Evolutionary conservation across 1,140 invertebrate species (phyloP).

Genomic region (Mactra quadrangularis): DNA sequence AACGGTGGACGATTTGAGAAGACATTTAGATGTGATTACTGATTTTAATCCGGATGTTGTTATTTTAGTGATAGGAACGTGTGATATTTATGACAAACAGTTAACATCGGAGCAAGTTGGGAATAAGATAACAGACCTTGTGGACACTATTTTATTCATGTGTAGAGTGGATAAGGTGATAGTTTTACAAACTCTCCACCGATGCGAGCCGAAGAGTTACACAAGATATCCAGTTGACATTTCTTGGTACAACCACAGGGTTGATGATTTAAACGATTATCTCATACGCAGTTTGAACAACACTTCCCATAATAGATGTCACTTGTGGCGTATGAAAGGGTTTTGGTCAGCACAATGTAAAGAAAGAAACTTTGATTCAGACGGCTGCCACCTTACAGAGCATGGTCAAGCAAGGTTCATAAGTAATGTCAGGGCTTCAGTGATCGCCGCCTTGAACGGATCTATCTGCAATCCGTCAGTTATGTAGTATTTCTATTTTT

Average conservation of each 20-base stretch:
- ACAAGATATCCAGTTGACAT: constrained; percentile 16
- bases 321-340: constrained; percentile 41
- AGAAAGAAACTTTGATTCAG: neutral
- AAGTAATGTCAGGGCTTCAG: constrained; percentile 24
- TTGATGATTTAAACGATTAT: constrained; percentile 28
- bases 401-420: constrained; percentile 14
- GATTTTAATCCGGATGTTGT: no score
- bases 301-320: neutral
- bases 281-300: neutral
- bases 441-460: constrained; percentile 41
- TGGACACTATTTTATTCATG: constrained; percentile 37
- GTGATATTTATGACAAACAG: no score
- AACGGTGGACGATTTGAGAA: no score
- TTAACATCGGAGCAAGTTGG: no score
- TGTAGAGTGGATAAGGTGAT: constrained; percentile 4
- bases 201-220: neutral
- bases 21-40: no score
- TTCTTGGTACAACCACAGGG: constrained; percentile 15
- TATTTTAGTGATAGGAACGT: no score
- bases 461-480: constrained; percentile 7
- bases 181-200: constrained; percentile 33
- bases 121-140: no score
- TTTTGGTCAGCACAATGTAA: constrained; percentile 20
- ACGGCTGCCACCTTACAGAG: constrained; percentile 30
- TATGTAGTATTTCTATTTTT: no score